These are phyloP conservation scores for Steatocranus sp. DNA, from an alignment of 2,797 vertebrate species.

Conservation along the genomic window DNA sequence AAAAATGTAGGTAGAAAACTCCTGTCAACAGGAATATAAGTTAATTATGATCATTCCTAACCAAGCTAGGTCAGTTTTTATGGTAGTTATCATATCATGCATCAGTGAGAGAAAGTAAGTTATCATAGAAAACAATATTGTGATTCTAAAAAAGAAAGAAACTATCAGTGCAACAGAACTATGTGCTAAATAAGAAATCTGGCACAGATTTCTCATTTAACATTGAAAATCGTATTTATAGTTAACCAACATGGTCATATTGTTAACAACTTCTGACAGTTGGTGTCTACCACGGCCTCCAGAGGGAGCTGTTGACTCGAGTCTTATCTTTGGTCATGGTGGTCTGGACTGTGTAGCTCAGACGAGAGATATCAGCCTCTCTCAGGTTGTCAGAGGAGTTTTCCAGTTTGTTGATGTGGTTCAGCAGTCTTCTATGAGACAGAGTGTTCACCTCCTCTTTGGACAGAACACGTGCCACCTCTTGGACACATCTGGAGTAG, in stretches of 20 bases:
- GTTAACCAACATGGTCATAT: slow-evolving; percentile 15
- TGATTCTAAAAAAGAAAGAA: neutral
- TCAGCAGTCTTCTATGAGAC: slow-evolving; percentile 35
- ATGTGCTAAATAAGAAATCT: neutral
- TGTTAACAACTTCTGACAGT: neutral
- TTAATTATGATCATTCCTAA: neutral
- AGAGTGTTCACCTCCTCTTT: neutral
- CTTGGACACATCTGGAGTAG: slow-evolving; percentile 46
- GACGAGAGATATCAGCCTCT: slow-evolving; percentile 20
- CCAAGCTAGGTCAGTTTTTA: neutral
- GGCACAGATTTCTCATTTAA: neutral
- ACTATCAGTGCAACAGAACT: neutral
- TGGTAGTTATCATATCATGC: neutral
- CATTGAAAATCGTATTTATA: neutral
- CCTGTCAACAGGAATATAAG: neutral
- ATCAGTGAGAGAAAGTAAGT: neutral
- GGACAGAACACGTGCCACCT: neutral
- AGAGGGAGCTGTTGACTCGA: neutral
- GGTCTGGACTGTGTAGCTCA: neutral
- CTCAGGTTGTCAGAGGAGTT: slow-evolving; percentile 22
- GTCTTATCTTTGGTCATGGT: neutral
- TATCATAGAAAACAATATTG: slow-evolving; percentile 14
- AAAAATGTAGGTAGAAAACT: neutral
- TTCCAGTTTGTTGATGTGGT: slow-evolving; percentile 35
- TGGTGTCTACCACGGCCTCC: neutral